Conservation (phyloP, 2,113 vertebrate species). For the Crotalus tigris region DNA sequence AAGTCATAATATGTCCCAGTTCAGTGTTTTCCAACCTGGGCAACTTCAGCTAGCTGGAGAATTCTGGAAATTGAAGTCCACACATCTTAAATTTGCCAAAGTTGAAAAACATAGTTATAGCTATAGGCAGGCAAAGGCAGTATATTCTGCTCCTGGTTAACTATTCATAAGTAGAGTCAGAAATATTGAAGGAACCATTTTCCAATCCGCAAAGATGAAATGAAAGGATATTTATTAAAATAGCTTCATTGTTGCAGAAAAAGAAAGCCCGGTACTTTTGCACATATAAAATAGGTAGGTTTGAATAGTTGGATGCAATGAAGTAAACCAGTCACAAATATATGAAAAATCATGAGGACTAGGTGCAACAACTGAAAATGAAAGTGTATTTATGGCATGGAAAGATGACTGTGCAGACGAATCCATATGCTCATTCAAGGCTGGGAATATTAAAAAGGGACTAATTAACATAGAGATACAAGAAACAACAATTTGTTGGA, state of each 20-base stretch:
- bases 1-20: not conserved
- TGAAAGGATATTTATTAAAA: not conserved
- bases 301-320: not conserved
- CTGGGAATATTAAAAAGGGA: not conserved
- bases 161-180: not conserved
- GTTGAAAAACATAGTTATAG: not conserved
- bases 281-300: not conserved
- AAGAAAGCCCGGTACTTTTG: not conserved
- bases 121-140: not conserved
- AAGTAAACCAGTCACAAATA: not conserved
- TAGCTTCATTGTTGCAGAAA: not conserved
- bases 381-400: not conserved
- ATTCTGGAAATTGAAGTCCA: not conserved
- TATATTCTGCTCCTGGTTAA: not conserved
- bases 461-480: not conserved
- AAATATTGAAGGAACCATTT: not conserved
- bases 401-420: not conserved
- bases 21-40: not conserved
- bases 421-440: not conserved
- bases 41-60: not conserved
- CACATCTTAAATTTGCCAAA: not conserved
- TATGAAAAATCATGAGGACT: not conserved
- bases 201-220: not conserved
- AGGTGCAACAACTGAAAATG: not conserved
- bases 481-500: not conserved